Percentiles rank a stretch among this genome's conserved stretches.
Evolutionary conservation across 2,888 invertebrate species (phyloP).

Genomic region (Zygogramma bicolorata): DNA sequence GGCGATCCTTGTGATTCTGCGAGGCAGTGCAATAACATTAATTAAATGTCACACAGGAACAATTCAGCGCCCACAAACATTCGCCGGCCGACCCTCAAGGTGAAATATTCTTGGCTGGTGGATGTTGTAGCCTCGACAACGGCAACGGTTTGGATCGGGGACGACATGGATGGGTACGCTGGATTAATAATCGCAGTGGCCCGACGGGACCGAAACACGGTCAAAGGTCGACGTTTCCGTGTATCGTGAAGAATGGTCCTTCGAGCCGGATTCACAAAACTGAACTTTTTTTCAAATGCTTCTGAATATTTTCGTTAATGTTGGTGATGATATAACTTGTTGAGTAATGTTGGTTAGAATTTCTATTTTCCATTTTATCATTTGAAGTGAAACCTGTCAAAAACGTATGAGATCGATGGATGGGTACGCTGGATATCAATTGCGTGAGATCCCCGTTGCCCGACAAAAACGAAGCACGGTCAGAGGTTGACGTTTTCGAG

Average conservation of each 20-base stretch:
- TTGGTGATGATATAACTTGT: no score
- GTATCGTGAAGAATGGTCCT: not conserved
- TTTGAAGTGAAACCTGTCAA: no score
- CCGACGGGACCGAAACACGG: not conserved
- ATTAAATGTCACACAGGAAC: constrained; percentile 41
- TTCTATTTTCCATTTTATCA: no score
- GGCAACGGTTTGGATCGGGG: not conserved
- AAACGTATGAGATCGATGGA: no score
- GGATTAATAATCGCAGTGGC: not conserved
- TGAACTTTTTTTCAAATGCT: not conserved
- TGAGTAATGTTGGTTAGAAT: no score
- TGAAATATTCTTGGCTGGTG: constrained; percentile 13
- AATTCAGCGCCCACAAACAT: constrained; percentile 45
- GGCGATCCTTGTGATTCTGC: constrained; percentile 39
- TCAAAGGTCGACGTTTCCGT: not conserved
- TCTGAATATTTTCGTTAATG: not conserved
- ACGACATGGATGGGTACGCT: not conserved
- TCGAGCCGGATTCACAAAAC: not conserved
- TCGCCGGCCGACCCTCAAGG: constrained; percentile 37
- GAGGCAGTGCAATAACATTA: constrained; percentile 44
- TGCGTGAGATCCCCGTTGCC: no score
- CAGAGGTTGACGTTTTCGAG: not conserved
- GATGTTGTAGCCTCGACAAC: constrained; percentile 18
- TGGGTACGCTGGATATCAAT: no score
- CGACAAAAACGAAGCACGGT: no score